Conservation (phyloP, 2,888 invertebrate genomes). For the Phania funesta region DNA sequence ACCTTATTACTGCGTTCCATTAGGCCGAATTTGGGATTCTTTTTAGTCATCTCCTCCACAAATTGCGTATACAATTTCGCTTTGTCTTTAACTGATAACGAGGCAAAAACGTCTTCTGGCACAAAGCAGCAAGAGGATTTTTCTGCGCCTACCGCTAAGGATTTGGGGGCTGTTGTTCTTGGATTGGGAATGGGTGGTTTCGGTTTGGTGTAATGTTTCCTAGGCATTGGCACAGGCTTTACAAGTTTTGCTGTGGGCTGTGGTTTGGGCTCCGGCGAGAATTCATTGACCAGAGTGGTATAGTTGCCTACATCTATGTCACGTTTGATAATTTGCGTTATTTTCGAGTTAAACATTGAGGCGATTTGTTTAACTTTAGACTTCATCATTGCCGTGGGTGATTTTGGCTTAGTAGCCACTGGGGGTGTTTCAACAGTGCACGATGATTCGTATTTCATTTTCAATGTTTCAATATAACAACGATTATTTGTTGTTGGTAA, state of each 20-base stretch:
- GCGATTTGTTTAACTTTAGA: conserved; percentile 76
- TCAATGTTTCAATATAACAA: conserved; percentile 69
- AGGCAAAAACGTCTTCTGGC: conserved; percentile 75
- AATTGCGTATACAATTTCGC: conserved; percentile 75
- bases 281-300: background rate
- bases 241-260: background rate
- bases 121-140: conserved; percentile 69
- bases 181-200: conserved; percentile 63
- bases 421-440: background rate
- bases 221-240: conserved; percentile 1
- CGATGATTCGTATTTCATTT: conserved; percentile 71
- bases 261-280: conserved; percentile 44
- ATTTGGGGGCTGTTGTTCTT: conserved; percentile 24
- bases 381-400: conserved; percentile 59
- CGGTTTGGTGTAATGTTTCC: no score
- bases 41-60: conserved; percentile 73
- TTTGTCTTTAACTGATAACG: conserved; percentile 77
- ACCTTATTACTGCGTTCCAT: background rate
- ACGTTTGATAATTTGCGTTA: conserved; percentile 72
- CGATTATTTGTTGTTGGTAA: background rate
- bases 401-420: conserved; percentile 45
- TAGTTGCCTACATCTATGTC: conserved; percentile 11
- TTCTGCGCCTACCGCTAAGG: background rate
- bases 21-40: background rate
- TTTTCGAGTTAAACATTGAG: conserved; percentile 75